Percentiles rank a stretch among this genome's conserved stretches.
phyloP scores from a whole-genome alignment of 1,140 invertebrate genomes.

The Aleiodes sp. region DNA sequence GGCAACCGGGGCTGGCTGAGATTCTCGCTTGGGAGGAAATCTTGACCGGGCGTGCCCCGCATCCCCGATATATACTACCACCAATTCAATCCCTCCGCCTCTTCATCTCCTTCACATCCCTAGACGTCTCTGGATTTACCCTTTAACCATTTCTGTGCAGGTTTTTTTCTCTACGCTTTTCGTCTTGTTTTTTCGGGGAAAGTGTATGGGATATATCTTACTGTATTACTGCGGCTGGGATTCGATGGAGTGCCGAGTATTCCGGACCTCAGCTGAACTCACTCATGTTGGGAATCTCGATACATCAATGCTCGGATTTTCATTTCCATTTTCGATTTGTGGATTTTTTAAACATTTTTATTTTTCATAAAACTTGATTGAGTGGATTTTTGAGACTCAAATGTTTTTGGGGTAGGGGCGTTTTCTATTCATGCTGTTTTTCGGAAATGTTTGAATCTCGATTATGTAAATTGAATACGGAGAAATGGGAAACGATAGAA shows the following conservation, averaged over 20 bases:
- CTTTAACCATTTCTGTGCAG: constrained; percentile 13
- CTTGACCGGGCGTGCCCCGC: constrained; percentile 67
- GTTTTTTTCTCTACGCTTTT: background rate
- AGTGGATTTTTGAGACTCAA: too few relatives aligned
- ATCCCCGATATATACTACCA: constrained; percentile 60
- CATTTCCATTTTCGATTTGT: too few relatives aligned
- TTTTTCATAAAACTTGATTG: too few relatives aligned
- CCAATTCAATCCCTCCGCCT: constrained; percentile 43
- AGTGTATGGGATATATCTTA: constrained; percentile 12
- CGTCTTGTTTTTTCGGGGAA: background rate
- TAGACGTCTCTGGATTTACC: constrained; percentile 58
- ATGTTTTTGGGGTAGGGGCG: too few relatives aligned
- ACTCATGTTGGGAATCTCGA: background rate
- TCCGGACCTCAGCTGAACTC: background rate
- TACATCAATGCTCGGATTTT: background rate
- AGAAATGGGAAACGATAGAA: too few relatives aligned
- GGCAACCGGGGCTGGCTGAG: constrained; percentile 55
- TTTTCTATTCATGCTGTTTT: too few relatives aligned
- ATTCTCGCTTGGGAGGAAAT: constrained; percentile 65
- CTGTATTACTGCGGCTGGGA: constrained; percentile 22
- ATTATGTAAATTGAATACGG: too few relatives aligned
- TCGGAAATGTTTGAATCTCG: too few relatives aligned
- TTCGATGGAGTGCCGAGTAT: constrained; percentile 26
- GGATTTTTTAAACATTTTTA: too few relatives aligned
- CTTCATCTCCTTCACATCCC: constrained; percentile 45